Percentiles rank a stretch among this genome's conserved stretches.
Evolutionary conservation across 1,140 invertebrate species (phyloP).

Genomic region (Macrocentrus cingulum): DNA sequence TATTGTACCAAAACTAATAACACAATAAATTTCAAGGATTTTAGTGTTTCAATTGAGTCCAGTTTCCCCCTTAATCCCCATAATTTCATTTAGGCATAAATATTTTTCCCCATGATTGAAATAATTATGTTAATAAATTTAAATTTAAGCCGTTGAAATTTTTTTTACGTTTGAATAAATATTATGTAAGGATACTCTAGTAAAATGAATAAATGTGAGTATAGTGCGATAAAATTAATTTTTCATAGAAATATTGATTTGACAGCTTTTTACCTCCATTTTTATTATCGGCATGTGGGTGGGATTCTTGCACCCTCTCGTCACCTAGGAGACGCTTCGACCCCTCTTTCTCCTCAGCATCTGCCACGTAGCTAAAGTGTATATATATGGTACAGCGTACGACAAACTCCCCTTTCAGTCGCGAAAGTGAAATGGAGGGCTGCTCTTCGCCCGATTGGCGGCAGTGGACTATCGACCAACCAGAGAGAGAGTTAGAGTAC

Average conservation of each 20-base stretch:
- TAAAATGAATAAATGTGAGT: no score
- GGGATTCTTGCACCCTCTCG: conserved; percentile 26
- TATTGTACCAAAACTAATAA: no score
- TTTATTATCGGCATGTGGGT: not conserved
- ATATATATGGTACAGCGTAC: conserved; percentile 11
- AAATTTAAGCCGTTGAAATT: no score
- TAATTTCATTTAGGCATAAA: no score
- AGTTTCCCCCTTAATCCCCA: no score
- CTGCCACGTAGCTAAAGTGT: conserved; percentile 36
- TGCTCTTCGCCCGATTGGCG: conserved; percentile 27
- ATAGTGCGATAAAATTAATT: no score
- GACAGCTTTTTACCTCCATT: not conserved
- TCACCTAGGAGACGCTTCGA: conserved; percentile 46
- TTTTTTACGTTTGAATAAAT: no score
- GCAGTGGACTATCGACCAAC: conserved; percentile 26
- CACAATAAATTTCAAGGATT: no score
- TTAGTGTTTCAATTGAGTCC: no score
- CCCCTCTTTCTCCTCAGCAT: conserved; percentile 26
- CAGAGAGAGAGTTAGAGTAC: not conserved
- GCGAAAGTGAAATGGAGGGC: conserved; percentile 6
- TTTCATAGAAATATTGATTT: not conserved
- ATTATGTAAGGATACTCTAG: no score
- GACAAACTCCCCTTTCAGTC: conserved; percentile 13
- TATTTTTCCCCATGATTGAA: no score
- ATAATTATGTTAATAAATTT: no score